Evolutionary conservation across 2,797 vertebrate genomes (phyloP), one percentile per base, ranked within the genome.

Genomic region (Lutjanus argentimaculatus): DNA sequence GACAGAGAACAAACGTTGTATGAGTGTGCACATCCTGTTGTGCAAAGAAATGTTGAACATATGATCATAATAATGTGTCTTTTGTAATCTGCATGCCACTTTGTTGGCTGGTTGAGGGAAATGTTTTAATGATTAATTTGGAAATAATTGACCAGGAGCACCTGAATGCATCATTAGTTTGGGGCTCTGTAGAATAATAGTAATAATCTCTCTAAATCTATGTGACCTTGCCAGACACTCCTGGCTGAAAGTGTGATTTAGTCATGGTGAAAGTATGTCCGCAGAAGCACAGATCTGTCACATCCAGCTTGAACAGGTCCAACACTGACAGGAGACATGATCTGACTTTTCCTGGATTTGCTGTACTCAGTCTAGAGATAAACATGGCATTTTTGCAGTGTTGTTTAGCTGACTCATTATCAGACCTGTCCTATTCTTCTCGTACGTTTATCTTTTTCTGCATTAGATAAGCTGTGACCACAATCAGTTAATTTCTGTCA

Each of bases 21-120:
- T 72, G 68, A 76, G 6, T 49, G 48, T 73, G 25, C 69, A 73
- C 57, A 78, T 79, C 62, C 49, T 88, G 69, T 80, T 72, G 14
- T 49, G 52, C 25, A 73, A 62, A 56, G 2, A 69, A 45, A 62
- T 62, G 40, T 48, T 59, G 21, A 82, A 49, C 40, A 64, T 62
- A 45, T 64, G 7, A 45, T 46, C 21, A 16, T 5, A 46, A 8
- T 51, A 7, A n/a, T 66, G 17, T 66, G 3, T 53, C 17, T 51
- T 73, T 69, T 56, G 17, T 56, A 68, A 53, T 68, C 45, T 51
- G 12, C 30, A 8, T 45, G 12, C 7, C 12, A 53, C 56, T 25
- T 68, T 68, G 43, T 51, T 8, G 17, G 14, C 10, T 22, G 16
- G 40, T 61, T 46, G 7, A 72, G 19, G 55, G 4, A 21, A 79